Base-by-base conservation (phyloP, 2,113 vertebrate genomes). In the Lasiurus cinereus region DNA sequence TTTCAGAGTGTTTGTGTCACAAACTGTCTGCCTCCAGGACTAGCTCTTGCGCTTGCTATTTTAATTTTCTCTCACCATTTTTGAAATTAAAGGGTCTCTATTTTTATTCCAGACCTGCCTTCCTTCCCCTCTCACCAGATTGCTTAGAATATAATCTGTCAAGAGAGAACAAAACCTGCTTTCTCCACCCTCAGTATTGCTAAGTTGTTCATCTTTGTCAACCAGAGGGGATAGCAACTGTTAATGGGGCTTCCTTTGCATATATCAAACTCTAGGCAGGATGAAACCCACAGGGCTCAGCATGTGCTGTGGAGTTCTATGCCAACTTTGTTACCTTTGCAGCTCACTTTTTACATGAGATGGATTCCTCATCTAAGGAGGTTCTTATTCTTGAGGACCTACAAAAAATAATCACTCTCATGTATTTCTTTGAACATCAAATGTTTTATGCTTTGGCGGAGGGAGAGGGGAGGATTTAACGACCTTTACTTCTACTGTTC, bases 61-160 rank as follows among this genome's bases (percentile, higher is more conserved):
- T 97, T 93, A 88, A 88, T 91, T 95, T 95, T 72, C 78, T 96
- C 90, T 80, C 67, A 80, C 59, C 66, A 52, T 77, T 91, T 94
- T 93, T 79, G 79, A 90, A 94, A 66, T 76, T 89, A 91, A 95
- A 96, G 24, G 46, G 31, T 15, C 13, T 94, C 84, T 93, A 69
- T 93, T 96, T 94, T 92, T 91, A 85, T 83, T 82, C 70, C 14
- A 91, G 36, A 94, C 79, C 66, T 82, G 79, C 70, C 43, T 89
- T 83, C 87, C 27, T 79, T 79, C 74, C 48, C 69, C 24, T 72
- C 78, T 88, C 36, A 72, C 56, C 46, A 93, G 83, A 93, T 39
- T 93, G 69, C 64, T 83, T 83, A 46, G 64, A 93, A 83, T 89
- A 80, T 74, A 70, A 87, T 83, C 80, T 94, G 70, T 92, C 87